These are phyloP conservation scores for Corvus cornix DNA, from an alignment of 2,113 vertebrate species.

Conservation along the genomic window DNA sequence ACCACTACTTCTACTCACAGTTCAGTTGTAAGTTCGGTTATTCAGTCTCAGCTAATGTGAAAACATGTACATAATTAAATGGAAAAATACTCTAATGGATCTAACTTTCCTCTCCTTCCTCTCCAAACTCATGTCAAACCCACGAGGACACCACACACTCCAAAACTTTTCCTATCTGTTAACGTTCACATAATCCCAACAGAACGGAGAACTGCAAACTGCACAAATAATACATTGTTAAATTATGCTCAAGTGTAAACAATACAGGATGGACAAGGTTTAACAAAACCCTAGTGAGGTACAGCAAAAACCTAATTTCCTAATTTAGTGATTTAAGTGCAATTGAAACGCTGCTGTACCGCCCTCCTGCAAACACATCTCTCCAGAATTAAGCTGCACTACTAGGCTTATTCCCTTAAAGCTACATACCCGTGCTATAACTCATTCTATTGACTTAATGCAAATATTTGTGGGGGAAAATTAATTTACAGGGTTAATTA, in stretches of 20 bases:
- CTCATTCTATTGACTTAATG: constrained; percentile 23
- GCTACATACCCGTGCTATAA: constrained; percentile 12
- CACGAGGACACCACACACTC: background rate
- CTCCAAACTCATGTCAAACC: background rate
- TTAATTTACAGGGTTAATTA: constrained; percentile 51
- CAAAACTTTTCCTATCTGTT: background rate
- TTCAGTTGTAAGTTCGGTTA: background rate
- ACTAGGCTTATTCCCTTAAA: constrained; percentile 26
- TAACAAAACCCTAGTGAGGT: background rate
- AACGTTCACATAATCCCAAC: background rate
- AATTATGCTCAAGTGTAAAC: constrained; percentile 17
- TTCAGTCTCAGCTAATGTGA: background rate
- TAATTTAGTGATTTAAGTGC: constrained; percentile 17
- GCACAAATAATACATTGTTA: background rate
- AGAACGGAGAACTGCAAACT: background rate
- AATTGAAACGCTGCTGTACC: background rate
- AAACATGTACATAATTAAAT: background rate
- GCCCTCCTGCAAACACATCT: background rate
- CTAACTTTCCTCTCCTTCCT: background rate
- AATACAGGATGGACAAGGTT: constrained; percentile 3
- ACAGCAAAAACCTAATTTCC: background rate
- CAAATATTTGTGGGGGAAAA: constrained; percentile 13
- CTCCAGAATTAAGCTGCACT: background rate
- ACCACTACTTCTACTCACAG: background rate
- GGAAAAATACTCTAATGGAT: background rate